Conservation (phyloP, 2,888 invertebrate species). For the Cataglyphis albicans region DNA sequence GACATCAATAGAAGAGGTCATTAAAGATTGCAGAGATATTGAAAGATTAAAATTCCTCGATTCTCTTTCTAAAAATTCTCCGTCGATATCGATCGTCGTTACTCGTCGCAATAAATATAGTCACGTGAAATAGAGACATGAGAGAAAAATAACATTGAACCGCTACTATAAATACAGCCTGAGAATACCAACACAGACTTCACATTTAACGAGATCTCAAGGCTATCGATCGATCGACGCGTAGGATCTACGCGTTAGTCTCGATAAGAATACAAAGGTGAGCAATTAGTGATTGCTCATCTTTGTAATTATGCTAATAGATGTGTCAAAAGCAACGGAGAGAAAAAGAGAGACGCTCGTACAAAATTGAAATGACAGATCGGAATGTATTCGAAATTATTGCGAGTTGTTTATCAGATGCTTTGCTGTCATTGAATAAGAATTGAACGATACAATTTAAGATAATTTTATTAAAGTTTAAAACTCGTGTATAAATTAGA, state of each 20-base stretch:
- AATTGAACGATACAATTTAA: background rate
- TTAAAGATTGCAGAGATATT: background rate
- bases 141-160: constrained; percentile 33
- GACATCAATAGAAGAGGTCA: background rate
- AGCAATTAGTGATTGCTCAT: background rate
- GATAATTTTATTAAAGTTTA: background rate
- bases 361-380: background rate
- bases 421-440: background rate
- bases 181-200: constrained; percentile 23
- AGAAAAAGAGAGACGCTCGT: background rate
- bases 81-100: constrained; percentile 15
- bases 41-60: constrained; percentile 1
- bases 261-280: background rate
- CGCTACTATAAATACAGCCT: constrained; percentile 5
- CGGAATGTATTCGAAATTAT: background rate
- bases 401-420: too few species aligned
- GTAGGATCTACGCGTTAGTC: background rate
- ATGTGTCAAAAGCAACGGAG: background rate
- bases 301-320: background rate
- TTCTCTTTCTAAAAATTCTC: background rate
- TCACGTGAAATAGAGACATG: background rate
- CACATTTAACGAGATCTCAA: constrained; percentile 25
- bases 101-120: constrained; percentile 17
- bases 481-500: background rate
- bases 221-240: constrained; percentile 4